Base-by-base conservation (phyloP, 1,140 invertebrate species). In the Heliconius eleuchia region DNA sequence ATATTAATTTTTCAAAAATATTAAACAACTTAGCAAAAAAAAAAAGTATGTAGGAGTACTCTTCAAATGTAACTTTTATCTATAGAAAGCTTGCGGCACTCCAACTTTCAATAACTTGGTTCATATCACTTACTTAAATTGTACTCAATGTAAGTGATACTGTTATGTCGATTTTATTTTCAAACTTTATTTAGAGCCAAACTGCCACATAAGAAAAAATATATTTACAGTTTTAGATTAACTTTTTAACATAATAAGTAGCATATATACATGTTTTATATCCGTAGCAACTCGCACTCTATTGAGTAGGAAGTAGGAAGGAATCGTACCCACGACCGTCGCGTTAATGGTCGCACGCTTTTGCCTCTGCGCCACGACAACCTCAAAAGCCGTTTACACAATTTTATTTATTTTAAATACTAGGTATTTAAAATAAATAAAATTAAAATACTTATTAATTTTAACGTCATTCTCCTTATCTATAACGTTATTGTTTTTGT, bases 381-480 rank as follows among this genome's bases (percentile, higher is more conserved):
- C 34, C 5, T 6, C 34, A 37, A 37, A 37, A 37, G 34, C 13
- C 42, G 4, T 46, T 46, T 13, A 13, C 42, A 46, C 1, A 46
- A 19, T 19, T 55, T 19, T 6, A 55, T 55, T 19, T 55, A 55
- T 55, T 55, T 55, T 55, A 55, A 55, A 46, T 46, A 46, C 4
- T 3, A 4, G 4, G 13, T 46, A 46, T 18, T 9, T 39, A 0
- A 39, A 23, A 8, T n/a, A 89, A 23, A 23, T 23, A 23, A 23
- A 46, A 27, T 9, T 39, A 0, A 39, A 23, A 8, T n/a, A 89
- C 91, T 90, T 77, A 94, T 91, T 93, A 23, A 94, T 93, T 81
- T 91, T 88, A 19, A 91, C 86, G 71, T 92, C 89, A 37, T 90
- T 91, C 1, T 88, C 87, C 13, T 89, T 86, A 0, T 82, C 46